Evolutionary conservation across 2,888 invertebrate genomes (phyloP).

Genomic region (Tiliacea citrago): DNA sequence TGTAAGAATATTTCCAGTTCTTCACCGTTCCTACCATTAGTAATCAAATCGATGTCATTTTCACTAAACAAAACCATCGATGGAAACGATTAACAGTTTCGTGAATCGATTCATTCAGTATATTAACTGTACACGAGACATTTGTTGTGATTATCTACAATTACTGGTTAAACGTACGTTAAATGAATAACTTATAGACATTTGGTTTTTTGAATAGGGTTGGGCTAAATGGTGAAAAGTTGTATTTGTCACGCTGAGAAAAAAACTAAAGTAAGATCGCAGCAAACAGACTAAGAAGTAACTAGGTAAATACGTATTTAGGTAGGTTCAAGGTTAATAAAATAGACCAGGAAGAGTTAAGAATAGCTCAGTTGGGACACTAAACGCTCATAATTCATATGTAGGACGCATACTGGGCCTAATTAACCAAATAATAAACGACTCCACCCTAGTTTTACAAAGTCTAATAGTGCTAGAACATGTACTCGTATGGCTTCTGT

Average conservation of each 20-base stretch:
- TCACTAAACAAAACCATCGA: conserved; percentile 4
- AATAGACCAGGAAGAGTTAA: neutral
- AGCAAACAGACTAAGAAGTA: neutral
- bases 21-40: neutral
- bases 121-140: conserved; percentile 15
- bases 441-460: conserved; percentile 25
- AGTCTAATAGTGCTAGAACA: conserved; percentile 32
- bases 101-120: conserved; percentile 25
- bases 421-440: conserved; percentile 24
- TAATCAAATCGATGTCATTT: conserved; percentile 19
- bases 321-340: neutral
- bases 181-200: conserved; percentile 26
- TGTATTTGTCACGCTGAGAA: no score
- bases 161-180: conserved; percentile 13
- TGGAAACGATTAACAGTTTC: conserved; percentile 18
- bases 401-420: conserved; percentile 10
- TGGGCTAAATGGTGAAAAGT: neutral
- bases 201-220: conserved; percentile 15
- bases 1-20: neutral
- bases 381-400: neutral
- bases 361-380: neutral
- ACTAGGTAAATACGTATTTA: neutral
- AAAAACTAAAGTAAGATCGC: neutral
- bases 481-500: conserved; percentile 15
- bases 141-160: conserved; percentile 34